Evolutionary conservation across 2,888 invertebrate species (phyloP), one percentile per base, ranked within the genome.

Genomic region (Elysia crispata): DNA sequence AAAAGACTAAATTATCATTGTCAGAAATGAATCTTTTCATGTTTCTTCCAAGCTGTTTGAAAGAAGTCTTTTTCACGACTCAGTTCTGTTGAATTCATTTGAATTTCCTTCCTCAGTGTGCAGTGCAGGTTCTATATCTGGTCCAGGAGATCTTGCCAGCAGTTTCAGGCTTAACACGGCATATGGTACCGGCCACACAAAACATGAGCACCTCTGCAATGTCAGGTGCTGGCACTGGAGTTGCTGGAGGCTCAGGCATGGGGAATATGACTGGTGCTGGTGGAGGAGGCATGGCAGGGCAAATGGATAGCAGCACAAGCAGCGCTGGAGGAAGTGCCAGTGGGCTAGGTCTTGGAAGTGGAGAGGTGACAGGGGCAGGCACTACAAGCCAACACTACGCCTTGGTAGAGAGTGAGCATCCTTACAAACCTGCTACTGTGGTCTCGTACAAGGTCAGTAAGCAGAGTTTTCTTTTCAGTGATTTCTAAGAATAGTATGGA

Each of bases 341-440:
- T 31, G 23, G 67, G 33, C 31, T n/a, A 25, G 30, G 11, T 15
- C 20, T n/a, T 70, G 70, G 50, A 23, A 60, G 72, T n/a, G 67
- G 23, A 41, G 69, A 54, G 31, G 69, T 23, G 30, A 54, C 30
- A 33, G 50, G 25, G 20, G 30, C 73, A 13, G 77, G 79, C 66
- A 97, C 96, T 33, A 96, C 97, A 0, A 96, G 96, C 81, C 95
- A 95, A 89, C 96, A 96, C 93, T 97, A 97, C 91, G 96, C 97
- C 5, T 95, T 97, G 94, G 95, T 98, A 0, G 98, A 99, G 93
- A 98, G 98, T 91, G 97, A 98, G 62, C 99, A 99, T 93, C 99
- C 99, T 0, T 99, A 99, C 92, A 96, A 96, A 92, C 95, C 97
- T 62, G 92, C 91, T 31, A 89, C 90, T 28, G 91, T 93, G 1